A percentile compares a stretch with the other conserved stretches of the same genome.
Evolutionary conservation across 2,797 vertebrate species (phyloP).

Genomic region (Melanogrammus aeglefinus): DNA sequence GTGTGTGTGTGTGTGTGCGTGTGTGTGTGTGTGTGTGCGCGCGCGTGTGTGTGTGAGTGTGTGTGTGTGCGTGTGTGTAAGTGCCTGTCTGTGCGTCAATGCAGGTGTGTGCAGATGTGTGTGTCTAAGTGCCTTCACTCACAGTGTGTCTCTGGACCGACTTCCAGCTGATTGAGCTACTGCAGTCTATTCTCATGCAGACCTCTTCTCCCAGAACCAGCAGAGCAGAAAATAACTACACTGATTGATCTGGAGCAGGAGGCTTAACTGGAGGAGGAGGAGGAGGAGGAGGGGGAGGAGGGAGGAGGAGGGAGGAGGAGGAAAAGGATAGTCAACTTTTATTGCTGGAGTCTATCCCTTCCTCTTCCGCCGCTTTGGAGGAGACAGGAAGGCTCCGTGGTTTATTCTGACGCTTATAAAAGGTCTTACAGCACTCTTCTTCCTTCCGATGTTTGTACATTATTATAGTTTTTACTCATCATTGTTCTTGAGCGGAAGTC

Average conservation of each 20-base stretch:
- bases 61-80: neutral
- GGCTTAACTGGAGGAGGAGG: neutral
- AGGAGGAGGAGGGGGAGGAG: neutral
- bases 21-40: constrained; percentile 25
- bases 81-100: neutral
- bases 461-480: neutral
- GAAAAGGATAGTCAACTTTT: constrained; percentile 24
- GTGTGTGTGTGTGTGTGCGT: constrained; percentile 3
- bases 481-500: neutral
- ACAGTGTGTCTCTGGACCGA: constrained; percentile 1
- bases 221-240: constrained; percentile 33
- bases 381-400: neutral
- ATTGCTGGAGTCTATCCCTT: constrained; percentile 12
- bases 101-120: neutral
- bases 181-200: constrained; percentile 17
- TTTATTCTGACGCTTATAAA: no score
- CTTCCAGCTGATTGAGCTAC: constrained; percentile 20
- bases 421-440: no score
- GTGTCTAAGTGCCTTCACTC: neutral
- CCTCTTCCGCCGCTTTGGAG: constrained; percentile 14
- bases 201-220: constrained; percentile 18
- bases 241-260: constrained; percentile 23
- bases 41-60: neutral
- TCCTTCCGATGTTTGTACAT: neutral
- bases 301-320: neutral